Percentiles rank a stretch among this genome's conserved stretches.
Evolutionary conservation across 37 sponge, comb jelly and placozoan species (phyloP).

Genomic region (Halichondria panicea): DNA sequence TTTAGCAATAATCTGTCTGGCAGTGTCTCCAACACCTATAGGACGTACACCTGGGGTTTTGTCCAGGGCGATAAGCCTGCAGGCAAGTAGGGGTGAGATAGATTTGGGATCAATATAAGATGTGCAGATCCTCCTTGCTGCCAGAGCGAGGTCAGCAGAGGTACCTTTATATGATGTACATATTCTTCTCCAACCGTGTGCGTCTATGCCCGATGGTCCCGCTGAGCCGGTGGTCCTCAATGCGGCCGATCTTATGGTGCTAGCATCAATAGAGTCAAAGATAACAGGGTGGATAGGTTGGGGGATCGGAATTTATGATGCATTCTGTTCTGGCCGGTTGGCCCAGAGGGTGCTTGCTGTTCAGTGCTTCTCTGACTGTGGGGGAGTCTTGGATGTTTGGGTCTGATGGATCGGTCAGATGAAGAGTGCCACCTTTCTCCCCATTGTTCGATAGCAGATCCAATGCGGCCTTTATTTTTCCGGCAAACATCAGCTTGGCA

Average conservation of each 20-base stretch:
- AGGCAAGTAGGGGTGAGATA: constrained; percentile 26
- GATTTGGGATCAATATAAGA: constrained; percentile 17
- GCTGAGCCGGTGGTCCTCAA: constrained; percentile 36
- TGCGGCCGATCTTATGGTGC: constrained; percentile 1
- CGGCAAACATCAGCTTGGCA: too few species aligned
- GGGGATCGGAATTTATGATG: background rate
- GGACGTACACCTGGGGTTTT: constrained; percentile 27
- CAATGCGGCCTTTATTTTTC: background rate
- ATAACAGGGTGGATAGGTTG: constrained; percentile 17
- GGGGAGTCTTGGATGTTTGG: background rate
- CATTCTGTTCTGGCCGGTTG: background rate
- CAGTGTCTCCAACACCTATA: constrained; percentile 27
- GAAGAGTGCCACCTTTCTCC: background rate
- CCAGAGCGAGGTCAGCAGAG: constrained; percentile 18
- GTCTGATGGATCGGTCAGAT: background rate
- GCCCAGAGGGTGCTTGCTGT: constrained; percentile 29
- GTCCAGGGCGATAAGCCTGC: constrained; percentile 23
- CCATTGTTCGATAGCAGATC: background rate
- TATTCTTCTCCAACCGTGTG: constrained; percentile 26
- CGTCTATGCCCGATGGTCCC: constrained; percentile 36
- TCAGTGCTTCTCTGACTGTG: constrained; percentile 11
- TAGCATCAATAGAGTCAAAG: constrained; percentile 33
- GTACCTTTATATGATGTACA: constrained; percentile 27
- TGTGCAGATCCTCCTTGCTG: constrained; percentile 11
- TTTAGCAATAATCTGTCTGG: constrained; percentile 31